Base-by-base conservation (phyloP, 2,113 vertebrate genomes). In the Antechinus flavipes region DNA sequence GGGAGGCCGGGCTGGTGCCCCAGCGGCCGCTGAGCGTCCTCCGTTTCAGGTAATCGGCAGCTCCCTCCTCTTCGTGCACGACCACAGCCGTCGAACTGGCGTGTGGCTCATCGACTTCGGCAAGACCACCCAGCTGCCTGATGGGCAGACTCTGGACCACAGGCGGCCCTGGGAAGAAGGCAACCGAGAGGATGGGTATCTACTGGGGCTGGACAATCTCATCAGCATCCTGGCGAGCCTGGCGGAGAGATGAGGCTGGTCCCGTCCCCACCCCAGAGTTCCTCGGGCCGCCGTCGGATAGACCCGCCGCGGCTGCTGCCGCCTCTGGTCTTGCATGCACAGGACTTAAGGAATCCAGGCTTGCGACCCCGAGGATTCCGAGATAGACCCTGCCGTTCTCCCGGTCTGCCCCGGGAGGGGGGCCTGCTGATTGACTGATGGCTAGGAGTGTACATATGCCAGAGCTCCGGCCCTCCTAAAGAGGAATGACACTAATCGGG, bases 81-180 rank as follows among this genome's bases (percentile, higher is more conserved):
- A 99, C 97, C 99, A 99, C 96, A 99, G 98, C 26, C 99, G 99
- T 91, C 99, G 98, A 3, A 99, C 99, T 0, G 99, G 99, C 9
- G 99, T 99, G 90, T 99, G 99, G 99, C 99, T 99, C 93, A 99
- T 99, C 11, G 99, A 99, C 98, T 99, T 99, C 97, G 99, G 99
- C 90, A 99, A 99, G 98, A 99, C 99, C 91, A 99, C 99, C 0
- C 98, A 98, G 46, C 98, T 99, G 30, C 99, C 99, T 0, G 99
- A 99, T 23, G 99, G 99, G 97, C 99, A 99, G 97, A 99, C 95
- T 27, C 98, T 99, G 97, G 99, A 99, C 96, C 99, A 99, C 97
- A 98, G 99, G 94, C 97, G 99, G 93, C 99, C 99, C 91, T 99
- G 99, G 99, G 98, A 99, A 97, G 99, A 99, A 97, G 99, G 99